phyloP scores from a whole-genome alignment of 2,888 invertebrate species.

The Limnephilus rhombicus region DNA sequence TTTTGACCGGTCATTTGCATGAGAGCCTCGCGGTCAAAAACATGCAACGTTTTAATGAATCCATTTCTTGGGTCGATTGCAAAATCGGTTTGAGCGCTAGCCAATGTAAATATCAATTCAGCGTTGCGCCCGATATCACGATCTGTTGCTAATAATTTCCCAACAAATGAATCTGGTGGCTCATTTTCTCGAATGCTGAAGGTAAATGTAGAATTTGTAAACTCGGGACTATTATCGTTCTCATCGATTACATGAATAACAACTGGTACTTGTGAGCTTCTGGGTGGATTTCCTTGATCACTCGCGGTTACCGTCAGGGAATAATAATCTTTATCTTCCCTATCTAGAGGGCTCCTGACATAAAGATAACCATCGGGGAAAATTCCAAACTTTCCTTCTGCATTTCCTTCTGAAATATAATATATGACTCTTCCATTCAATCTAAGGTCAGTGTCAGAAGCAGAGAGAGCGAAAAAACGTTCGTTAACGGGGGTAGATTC shows the following conservation, averaged over 20 bases:
- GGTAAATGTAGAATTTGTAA: conserved; percentile 93
- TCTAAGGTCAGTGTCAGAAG: conserved; percentile 92
- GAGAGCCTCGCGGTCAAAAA: conserved; percentile 93
- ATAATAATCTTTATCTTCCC: conserved; percentile 95
- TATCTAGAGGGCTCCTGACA: conserved; percentile 90
- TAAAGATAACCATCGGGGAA: conserved; percentile 97
- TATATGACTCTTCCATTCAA: conserved; percentile 89
- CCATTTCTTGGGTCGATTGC: conserved; percentile 93
- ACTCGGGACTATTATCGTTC: conserved; percentile 96
- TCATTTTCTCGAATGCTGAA: conserved; percentile 94
- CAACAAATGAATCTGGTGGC: conserved; percentile 92
- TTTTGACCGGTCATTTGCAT: conserved; percentile 87
- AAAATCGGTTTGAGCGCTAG: conserved; percentile 88
- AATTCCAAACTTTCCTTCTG: conserved; percentile 91
- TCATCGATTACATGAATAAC: conserved; percentile 96
- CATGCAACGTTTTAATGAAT: conserved; percentile 89
- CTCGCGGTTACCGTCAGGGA: conserved; percentile 90
- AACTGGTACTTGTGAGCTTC: conserved; percentile 92
- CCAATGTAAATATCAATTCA: conserved; percentile 90
- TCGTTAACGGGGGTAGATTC: conserved; percentile 95
- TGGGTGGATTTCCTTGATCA: conserved; percentile 87
- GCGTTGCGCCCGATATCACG: conserved; percentile 94
- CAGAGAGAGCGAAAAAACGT: conserved; percentile 92
- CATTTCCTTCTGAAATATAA: conserved; percentile 91
- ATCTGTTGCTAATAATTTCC: conserved; percentile 93